These are phyloP conservation scores for Stigmatopora nigra DNA, from an alignment of 2,113 vertebrate species.

Conservation along the genomic window DNA sequence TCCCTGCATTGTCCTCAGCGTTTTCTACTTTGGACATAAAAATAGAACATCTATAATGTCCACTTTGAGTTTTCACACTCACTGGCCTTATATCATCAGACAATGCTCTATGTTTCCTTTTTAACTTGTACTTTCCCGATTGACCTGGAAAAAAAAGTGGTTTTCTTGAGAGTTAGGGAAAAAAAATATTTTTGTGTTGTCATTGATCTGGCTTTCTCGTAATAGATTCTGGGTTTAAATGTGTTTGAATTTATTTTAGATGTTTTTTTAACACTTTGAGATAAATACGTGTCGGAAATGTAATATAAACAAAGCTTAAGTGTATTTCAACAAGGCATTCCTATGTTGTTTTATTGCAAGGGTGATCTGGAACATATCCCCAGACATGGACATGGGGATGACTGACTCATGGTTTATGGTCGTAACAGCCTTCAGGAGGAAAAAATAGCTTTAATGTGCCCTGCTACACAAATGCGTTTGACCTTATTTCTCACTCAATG, in stretches of 20 bases:
- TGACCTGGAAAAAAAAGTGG: background rate
- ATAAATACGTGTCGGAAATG: too few relatives aligned
- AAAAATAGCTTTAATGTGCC: background rate
- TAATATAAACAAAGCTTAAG: too few relatives aligned
- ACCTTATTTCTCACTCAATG: background rate
- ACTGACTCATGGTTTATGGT: background rate
- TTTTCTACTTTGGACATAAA: background rate
- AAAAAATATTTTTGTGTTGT: too few relatives aligned
- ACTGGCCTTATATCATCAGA: background rate
- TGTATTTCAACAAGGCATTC: too few relatives aligned
- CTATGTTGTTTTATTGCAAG: too few relatives aligned
- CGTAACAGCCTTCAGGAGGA: background rate
- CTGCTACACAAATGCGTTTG: background rate
- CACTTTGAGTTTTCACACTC: conserved; percentile 11
- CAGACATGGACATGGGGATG: too few relatives aligned
- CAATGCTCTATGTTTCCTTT: background rate
- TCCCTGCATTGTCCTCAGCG: conserved; percentile 32
- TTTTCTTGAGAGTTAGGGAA: too few relatives aligned
- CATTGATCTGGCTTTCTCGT: too few relatives aligned
- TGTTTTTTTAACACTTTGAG: too few relatives aligned
- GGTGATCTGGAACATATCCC: too few relatives aligned
- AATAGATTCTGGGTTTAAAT: too few relatives aligned
- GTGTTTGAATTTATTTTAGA: too few relatives aligned
- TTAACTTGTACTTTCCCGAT: background rate
- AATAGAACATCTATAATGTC: conserved; percentile 9